Base-by-base conservation (phyloP, 2,113 vertebrate species). In the Siphamia tubifer region DNA sequence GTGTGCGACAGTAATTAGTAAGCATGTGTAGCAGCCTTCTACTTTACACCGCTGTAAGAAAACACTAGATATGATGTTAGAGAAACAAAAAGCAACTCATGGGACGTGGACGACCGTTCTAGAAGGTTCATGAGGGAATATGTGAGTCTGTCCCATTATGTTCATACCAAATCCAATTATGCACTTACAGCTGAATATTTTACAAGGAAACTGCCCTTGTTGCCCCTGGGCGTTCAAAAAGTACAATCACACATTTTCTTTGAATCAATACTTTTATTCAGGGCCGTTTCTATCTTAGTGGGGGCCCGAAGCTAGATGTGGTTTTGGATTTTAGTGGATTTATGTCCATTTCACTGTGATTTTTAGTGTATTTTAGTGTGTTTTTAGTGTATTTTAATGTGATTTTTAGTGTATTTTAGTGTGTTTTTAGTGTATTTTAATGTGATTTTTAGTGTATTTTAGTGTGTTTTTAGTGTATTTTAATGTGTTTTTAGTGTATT, bases 141-240 rank as follows among this genome's bases (percentile, higher is more conserved):
- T 77, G 71, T 78, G 74, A 85, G 83, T 84, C 77, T 77, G 83
- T 85, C 87, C 77, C 74, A 92, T 92, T 92, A 92, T 88, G 87
- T 89, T 85, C 83, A 89, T 87, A 82, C 66, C 74, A 90, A 92
- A 92, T 92, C 89, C 90, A 90, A 91, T 92, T 90, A 92, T 80
- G 78, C 84, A 87, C 84, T 89, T 85, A 68, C 52, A 84, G 83
- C 74, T 53, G 85, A 87, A 87, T 83, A 79, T 84, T 79, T 77
- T 65, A 80, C 76, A 90, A 83, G 84, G 65, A 83, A 86, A 86
- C 77, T 56, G 73, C 77, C 76, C 83, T 79, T 60, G 67, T 82
- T 85, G 71, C 85, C 84, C 84, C 78, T 80, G 77, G 81, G 88
- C 77, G 82, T 62, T 81, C 32, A 20, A 74, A 76, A 56, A 79